phyloP scores from a whole-genome alignment of 1,140 invertebrate species.

The Pogonomyrmex californicus region DNA sequence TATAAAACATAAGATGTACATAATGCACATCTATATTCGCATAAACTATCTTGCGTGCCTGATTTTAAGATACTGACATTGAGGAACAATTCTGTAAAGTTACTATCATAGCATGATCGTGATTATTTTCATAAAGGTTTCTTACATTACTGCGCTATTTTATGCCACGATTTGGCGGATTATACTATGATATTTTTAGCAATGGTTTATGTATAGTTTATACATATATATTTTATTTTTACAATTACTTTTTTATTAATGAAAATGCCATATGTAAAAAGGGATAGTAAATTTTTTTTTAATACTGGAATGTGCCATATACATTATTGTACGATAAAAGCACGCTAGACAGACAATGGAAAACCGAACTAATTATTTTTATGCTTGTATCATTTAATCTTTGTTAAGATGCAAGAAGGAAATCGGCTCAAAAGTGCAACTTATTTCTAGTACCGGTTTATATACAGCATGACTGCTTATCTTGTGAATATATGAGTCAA shows the following conservation, averaged over 20 bases:
- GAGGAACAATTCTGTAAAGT: conserved; percentile 46
- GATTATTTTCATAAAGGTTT: conserved; percentile 34
- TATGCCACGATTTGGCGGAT: background rate
- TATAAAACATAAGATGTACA: conserved; percentile 62
- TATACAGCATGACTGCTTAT: conserved; percentile 25
- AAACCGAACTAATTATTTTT: conserved; percentile 22
- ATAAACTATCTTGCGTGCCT: conserved; percentile 55
- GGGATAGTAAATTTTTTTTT: conserved; percentile 49
- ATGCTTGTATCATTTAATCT: conserved; percentile 14
- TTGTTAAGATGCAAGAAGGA: background rate
- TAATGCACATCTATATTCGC: conserved; percentile 60
- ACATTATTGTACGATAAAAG: background rate
- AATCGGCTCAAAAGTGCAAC: conserved; percentile 15
- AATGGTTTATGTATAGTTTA: conserved; percentile 2
- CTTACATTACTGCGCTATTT: background rate
- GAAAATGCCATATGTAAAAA: background rate
- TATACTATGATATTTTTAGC: background rate
- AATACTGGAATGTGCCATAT: conserved; percentile 33
- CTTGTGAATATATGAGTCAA: conserved; percentile 46
- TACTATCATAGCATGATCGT: conserved; percentile 1
- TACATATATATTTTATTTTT: background rate
- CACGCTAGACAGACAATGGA: conserved; percentile 19
- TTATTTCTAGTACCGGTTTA: background rate
- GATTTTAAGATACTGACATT: conserved; percentile 69
- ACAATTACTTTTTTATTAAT: background rate